Conservation (phyloP, 2,888 invertebrate species). For the Panopea generosa region DNA sequence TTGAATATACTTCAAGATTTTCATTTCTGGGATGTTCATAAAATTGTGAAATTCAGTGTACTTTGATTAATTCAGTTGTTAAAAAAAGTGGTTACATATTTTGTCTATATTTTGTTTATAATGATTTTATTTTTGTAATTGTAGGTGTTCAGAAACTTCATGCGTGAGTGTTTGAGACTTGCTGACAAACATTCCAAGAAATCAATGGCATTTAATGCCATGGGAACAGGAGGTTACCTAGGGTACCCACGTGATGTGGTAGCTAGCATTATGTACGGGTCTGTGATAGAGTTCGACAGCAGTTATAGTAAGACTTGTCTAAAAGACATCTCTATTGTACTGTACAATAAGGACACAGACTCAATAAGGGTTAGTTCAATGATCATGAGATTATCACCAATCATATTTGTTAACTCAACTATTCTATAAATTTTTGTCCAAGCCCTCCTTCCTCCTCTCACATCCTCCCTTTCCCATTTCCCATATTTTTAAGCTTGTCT, state of each 20-base stretch:
- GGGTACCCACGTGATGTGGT: slow-evolving; percentile 72
- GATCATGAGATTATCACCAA: not conserved
- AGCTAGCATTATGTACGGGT: slow-evolving; percentile 72
- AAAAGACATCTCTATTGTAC: slow-evolving; percentile 67
- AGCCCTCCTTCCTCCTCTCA: not conserved
- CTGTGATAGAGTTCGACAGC: slow-evolving; percentile 67
- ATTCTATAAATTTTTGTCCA: not conserved
- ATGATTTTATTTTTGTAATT: too few species aligned
- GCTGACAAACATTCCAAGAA: slow-evolving; percentile 62
- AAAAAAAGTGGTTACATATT: too few species aligned
- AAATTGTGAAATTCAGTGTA: too few species aligned
- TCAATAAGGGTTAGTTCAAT: slow-evolving; percentile 63
- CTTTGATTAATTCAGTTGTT: too few species aligned
- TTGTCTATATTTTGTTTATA: too few species aligned
- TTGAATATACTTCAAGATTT: too few species aligned
- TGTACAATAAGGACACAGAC: slow-evolving; percentile 67
- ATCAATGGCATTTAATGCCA: slow-evolving; percentile 75
- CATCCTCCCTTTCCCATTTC: not conserved
- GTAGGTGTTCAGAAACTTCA: slow-evolving; percentile 66
- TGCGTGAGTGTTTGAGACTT: slow-evolving; percentile 65
- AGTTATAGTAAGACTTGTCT: slow-evolving; percentile 58
- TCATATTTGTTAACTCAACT: not conserved
- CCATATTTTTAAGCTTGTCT: too few species aligned
- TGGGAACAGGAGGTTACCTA: slow-evolving; percentile 78
- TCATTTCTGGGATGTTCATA: too few species aligned